Evolutionary conservation across 2,797 vertebrate genomes (phyloP), one percentile per base, ranked within the genome.

Genomic region (Paguma larvata): DNA sequence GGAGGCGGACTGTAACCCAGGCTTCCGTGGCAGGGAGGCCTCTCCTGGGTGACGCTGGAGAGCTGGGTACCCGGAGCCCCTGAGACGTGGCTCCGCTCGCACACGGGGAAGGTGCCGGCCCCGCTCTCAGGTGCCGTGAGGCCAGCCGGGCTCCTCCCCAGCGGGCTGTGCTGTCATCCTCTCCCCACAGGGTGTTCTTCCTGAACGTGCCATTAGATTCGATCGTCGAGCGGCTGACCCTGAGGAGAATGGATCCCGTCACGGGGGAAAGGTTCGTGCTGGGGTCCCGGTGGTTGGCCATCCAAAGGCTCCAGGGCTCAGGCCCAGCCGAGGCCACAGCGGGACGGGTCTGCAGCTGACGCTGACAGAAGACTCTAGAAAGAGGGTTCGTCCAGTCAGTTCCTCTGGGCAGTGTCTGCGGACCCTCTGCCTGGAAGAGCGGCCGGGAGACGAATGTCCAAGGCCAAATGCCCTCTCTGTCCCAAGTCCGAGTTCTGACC

Each of bases 191-290:
- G 98, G 99, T 99, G 14, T 99, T 99, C 96, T 99, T 99, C 98
- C 98, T 99, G 98, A 99, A 99, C 25, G 97, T 99, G 95, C 98
- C 99, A 0, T 98, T 99, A 2, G 99, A 99, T 2, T 98, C 99
- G 5, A 98, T 99, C 98, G 11, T 99, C 11, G 99, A 99, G 98
- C 99, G 99, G 27, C 97, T 99, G 97, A 98, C 97, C 38, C 98
- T 99, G 48, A 99, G 99, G 93, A 99, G 98, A 25, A 98, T 95
- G 0, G 99, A 99, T 95, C 99, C 99, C 0, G 48, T 99, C 98
- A 99, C 98, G 0, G 99, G 99, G 96, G 98, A 99, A 97, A 99
- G 99, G 99, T 99, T 92, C 97, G 99, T 96, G 19, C 67, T 82
- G 3, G 62, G 27, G 63, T 67, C 23, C 79, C 48, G 32, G 0